A percentile compares a stretch with the other conserved stretches of the same genome.
phyloP scores from a whole-genome alignment of 2,888 invertebrate genomes.

The Bombyx huttoni region DNA sequence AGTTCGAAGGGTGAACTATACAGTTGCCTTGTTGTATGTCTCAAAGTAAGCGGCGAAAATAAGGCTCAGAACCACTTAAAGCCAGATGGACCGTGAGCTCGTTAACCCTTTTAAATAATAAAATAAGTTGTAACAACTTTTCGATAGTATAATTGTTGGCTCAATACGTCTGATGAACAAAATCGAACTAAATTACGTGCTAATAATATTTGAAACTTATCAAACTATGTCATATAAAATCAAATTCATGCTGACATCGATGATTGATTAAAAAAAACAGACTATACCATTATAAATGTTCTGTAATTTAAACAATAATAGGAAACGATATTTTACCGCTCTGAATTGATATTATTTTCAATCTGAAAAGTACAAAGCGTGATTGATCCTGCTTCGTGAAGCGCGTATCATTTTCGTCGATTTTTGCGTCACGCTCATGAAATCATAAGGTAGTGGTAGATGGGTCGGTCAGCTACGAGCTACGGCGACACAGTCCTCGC shows the following conservation, averaged over 20 bases:
- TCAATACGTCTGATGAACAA: neutral
- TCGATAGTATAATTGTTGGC: no score
- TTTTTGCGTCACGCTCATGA: slow-evolving; percentile 58
- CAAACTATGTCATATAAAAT: no score
- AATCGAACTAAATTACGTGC: neutral
- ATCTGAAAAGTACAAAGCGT: slow-evolving; percentile 15
- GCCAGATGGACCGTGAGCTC: no score
- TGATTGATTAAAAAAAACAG: neutral
- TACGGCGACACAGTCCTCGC: slow-evolving; percentile 42
- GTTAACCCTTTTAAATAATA: no score
- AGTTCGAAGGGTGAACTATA: no score
- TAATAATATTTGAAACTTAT: neutral
- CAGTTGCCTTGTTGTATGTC: no score
- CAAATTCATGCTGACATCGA: neutral
- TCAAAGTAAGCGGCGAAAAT: no score
- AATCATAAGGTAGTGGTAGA: slow-evolving; percentile 47
- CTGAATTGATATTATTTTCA: neutral
- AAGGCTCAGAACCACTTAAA: no score
- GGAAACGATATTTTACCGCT: neutral
- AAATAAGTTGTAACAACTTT: no score
- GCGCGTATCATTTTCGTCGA: slow-evolving; percentile 35
- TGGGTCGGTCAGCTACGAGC: slow-evolving; percentile 30
- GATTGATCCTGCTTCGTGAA: slow-evolving; percentile 18
- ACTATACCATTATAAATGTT: neutral
- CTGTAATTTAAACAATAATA: neutral